A percentile compares a stretch with the other conserved stretches of the same genome.
Evolutionary conservation across 2,113 vertebrate species (phyloP).

Genomic region (Hemiprocne comata): DNA sequence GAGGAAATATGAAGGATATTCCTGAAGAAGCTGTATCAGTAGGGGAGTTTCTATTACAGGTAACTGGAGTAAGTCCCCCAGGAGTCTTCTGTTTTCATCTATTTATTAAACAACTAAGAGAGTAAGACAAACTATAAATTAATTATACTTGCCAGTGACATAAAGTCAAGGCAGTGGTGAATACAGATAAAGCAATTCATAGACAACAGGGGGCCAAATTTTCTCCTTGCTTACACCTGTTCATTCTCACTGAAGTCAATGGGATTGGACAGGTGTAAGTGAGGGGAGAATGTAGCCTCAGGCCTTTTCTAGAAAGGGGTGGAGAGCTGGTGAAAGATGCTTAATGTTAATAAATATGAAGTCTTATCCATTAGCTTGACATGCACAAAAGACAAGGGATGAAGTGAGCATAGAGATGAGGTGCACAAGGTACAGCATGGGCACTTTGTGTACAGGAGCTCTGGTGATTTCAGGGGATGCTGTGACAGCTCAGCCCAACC

Average conservation of each 20-base stretch:
- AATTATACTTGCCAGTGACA: slow-evolving; percentile 57
- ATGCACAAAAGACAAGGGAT: not conserved
- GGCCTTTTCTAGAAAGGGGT: slow-evolving; percentile 49
- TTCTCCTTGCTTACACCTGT: slow-evolving; percentile 66
- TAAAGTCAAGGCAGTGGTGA: slow-evolving; percentile 56
- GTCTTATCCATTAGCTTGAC: slow-evolving; percentile 42
- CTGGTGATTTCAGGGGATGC: not conserved
- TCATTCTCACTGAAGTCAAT: slow-evolving; percentile 57
- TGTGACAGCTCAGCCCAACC: not conserved
- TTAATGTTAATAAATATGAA: slow-evolving; percentile 60
- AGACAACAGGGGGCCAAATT: slow-evolving; percentile 67
- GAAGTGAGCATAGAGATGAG: not conserved
- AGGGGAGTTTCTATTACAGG: slow-evolving; percentile 64
- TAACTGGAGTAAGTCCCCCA: slow-evolving; percentile 52
- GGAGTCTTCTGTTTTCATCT: slow-evolving; percentile 69
- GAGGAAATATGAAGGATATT: slow-evolving; percentile 31
- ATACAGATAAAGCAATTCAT: slow-evolving; percentile 45
- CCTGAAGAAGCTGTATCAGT: slow-evolving; percentile 45
- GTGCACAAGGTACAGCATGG: not conserved
- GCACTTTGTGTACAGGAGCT: not conserved
- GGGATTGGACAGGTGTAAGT: slow-evolving; percentile 67
- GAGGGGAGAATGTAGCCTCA: slow-evolving; percentile 66
- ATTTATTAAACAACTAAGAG: slow-evolving; percentile 72
- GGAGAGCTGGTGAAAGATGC: slow-evolving; percentile 46
- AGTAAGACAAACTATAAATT: slow-evolving; percentile 69